Evolutionary conservation across 2,888 invertebrate genomes (phyloP).

Genomic region (Punctoribates punctum): DNA sequence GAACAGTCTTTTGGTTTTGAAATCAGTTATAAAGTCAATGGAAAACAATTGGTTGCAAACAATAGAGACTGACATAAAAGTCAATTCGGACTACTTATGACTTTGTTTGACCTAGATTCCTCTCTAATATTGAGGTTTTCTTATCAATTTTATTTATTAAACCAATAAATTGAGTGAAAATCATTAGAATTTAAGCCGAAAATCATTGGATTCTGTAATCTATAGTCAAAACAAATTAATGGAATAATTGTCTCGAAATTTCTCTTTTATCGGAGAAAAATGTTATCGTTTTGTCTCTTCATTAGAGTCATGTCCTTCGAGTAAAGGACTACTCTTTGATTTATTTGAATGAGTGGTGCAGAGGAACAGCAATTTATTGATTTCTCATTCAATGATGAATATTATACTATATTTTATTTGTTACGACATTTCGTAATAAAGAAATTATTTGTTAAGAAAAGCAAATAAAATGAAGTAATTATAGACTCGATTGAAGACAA

Average conservation of each 20-base stretch:
- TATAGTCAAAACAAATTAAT: not conserved
- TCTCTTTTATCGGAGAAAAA: not conserved
- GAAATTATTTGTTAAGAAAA: not conserved
- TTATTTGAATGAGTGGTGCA: not conserved
- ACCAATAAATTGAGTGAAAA: not conserved
- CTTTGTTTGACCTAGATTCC: not conserved
- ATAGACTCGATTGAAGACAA: slow-evolving; percentile 1
- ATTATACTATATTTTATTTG: slow-evolving; percentile 4
- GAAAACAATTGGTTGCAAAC: not conserved
- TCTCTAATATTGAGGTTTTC: not conserved
- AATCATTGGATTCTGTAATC: not conserved
- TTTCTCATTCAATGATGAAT: not conserved
- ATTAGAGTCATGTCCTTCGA: not conserved
- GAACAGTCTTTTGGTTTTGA: not conserved
- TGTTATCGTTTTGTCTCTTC: not conserved
- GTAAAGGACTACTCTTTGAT: not conserved
- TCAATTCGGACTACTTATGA: not conserved
- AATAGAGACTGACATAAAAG: not conserved
- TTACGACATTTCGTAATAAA: not conserved
- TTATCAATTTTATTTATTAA: not conserved
- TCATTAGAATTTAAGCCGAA: not conserved
- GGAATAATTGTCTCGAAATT: not conserved
- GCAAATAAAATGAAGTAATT: not conserved
- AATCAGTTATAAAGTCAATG: not conserved
- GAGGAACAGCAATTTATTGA: not conserved